Evolutionary conservation across 2,888 invertebrate genomes (phyloP).

Genomic region (Automeris io): DNA sequence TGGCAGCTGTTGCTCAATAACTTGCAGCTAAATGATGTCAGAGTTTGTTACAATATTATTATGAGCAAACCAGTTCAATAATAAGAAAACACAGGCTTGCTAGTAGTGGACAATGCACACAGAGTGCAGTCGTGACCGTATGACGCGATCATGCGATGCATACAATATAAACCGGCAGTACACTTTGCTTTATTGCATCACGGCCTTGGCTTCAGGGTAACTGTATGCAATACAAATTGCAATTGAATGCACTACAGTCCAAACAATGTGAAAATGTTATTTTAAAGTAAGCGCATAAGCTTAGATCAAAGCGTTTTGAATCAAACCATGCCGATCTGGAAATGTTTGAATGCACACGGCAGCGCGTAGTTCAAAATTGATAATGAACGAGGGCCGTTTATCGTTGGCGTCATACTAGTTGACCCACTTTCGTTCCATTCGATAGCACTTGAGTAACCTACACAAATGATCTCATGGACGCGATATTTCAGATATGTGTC

Average conservation of each 20-base stretch:
- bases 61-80: neutral
- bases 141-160: conserved; percentile 55
- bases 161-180: conserved; percentile 45
- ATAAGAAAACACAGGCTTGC: neutral
- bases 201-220: conserved; percentile 65
- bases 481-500: conserved; percentile 37
- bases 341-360: conserved; percentile 10
- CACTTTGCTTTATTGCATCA: conserved; percentile 61
- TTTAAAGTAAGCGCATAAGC: neutral
- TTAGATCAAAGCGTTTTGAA: neutral
- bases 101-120: conserved; percentile 1
- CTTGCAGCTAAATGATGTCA: too few species aligned
- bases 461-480: conserved; percentile 45
- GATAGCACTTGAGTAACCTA: conserved; percentile 55
- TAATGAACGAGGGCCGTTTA: conserved; percentile 67
- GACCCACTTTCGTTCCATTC: conserved; percentile 67
- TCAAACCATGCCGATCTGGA: neutral
- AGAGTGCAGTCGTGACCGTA: conserved; percentile 20
- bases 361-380: conserved; percentile 41
- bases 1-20: conserved; percentile 3
- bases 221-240: conserved; percentile 54
- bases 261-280: conserved; percentile 10
- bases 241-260: conserved; percentile 37
- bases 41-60: too few species aligned
- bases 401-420: conserved; percentile 68